Base-by-base conservation (phyloP, 2,888 invertebrate genomes). In the Ichneumon xanthorius region DNA sequence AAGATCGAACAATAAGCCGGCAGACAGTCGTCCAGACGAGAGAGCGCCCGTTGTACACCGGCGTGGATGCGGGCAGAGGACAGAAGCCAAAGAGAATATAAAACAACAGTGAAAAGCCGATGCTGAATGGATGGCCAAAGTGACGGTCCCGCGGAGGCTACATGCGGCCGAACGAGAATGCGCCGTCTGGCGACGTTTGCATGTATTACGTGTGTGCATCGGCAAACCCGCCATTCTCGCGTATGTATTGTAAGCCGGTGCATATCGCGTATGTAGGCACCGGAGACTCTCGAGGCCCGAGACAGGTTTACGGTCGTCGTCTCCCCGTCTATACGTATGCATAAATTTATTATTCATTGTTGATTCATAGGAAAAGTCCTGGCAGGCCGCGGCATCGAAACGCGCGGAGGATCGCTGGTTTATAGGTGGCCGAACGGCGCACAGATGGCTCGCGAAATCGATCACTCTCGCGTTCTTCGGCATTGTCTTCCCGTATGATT, bases 351-450 rank as follows among this genome's bases (percentile, higher is more conserved):
- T 84, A 67, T 78, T 84, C 80, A 84, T 81, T 73, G 84, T 73
- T 84, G 73, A 84, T 84, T 84, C 80, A 81, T 81, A 81, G 80
- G 77, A 78, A 84, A 81, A 72, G 80, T 72, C 77, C 65, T 84
- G 72, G 75, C 75, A 63, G 58, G 48, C 50, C n/a, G 70, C 30
- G 30, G 70, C 70, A 50, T 48, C 50, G 30, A 48, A 45, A 37
- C 61, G 26, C 53, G 55, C 72, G n/a, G 22, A 58, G 45, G 55
- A 22, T 73, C 48, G 30, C 26, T 45, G 30, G 48, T 61, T 75
- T 75, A 63, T 75, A 63, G 75, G 48, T 19, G 22, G 61, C 16
- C 22, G 53, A 19, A n/a, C 6, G 9, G n/a, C 63, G 63, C 14
- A 22, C 16, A 48, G 72, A 33, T 75, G 45, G 78, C 61, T 30